Evolutionary conservation across 2,797 vertebrate species (phyloP), one percentile per base, ranked within the genome.

Genomic region (Phoeniculus purpureus): DNA sequence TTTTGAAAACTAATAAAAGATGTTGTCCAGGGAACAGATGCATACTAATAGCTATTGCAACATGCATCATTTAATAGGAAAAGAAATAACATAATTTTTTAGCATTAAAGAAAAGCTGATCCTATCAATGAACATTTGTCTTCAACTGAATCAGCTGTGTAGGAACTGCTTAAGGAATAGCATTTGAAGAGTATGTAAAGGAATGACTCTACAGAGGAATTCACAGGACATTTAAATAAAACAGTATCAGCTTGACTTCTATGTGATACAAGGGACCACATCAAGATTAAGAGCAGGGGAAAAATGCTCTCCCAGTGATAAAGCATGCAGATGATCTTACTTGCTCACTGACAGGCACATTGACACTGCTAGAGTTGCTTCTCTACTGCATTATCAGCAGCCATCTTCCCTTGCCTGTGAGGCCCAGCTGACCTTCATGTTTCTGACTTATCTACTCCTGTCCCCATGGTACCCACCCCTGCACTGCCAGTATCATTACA

Each of bases 331-430:
- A 2, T 75, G 43, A 15, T 81, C n/a, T 62, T 45, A 2, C 23
- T 47, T 68, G 54, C 29, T 85, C 12, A 3, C 29, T 75, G 62
- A 27, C 37, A 45, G 34, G 64, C 1, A 0, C 26, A 10, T 66
- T 1, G 1, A 8, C 1, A 1, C 26, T 55, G 51, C 43, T 73
- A 0, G 1, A 62, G 48, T 26, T 0, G 1, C 40, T 61, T 58
- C 25, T 64, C 55, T 22, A 45, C 65, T 45, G 32, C 1, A 0
- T 22, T 40, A 2, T 55, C 62, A 62, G 40, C 14, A 64, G 1
- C 20, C 29, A 27, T 68, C 70, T 72, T 61, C 47, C n/a, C 14
- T n/a, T 77, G 60, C 25, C 20, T 21, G 19, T 32, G 72, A 90
- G 60, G 68, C 72, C 26, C 34, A 18, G 16, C 45, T 81, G 84